Evolutionary conservation across 2,888 invertebrate species (phyloP), one percentile per base, ranked within the genome.

Genomic region (Lysandra bellargus): DNA sequence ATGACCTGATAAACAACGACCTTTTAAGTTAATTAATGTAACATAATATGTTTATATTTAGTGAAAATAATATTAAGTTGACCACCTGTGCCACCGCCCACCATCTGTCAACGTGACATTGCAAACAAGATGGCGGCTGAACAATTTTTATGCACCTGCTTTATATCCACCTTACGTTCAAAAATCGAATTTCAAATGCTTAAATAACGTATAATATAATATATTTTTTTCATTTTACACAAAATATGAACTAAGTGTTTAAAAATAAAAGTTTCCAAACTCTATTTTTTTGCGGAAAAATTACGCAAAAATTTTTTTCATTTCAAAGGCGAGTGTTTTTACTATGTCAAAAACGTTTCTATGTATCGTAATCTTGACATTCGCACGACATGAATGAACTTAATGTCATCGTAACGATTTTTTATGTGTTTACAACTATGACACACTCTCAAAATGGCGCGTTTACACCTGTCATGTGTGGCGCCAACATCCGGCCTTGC

Each of bases 391-490:
- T 69, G 33, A 37, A 69, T 69, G 69, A 69, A 69, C 69, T 37
- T 69, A 69, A 69, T 69, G 69, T 69, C 69, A 69, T 69, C 69
- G 33, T 33, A 69, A 69, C 69, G 33, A 5, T 69, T 69, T 69
- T 74, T 40, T 74, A 74, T 74, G n/a, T 74, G 74, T 44, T 74
- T 12, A 74, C 74, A 40, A 23, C 74, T 74, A 69, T 74, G 74
- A 74, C 74, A 74, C 44, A 74, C 3, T 37, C 40, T n/a, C 74
- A 44, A 44, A 44, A 74, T 74, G 74, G 74, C 44, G 44, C 74
- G 23, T 3, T 23, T n/a, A 44, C 74, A 74, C 74, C 74, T 74
- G 74, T 74, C 17, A 73, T 7, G 40, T 73, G 37, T 44, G 44
- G 74, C 74, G 74, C 44, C 74, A 40, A 74, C 44, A 74, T 74